These are phyloP conservation scores for Rhagologus leucostigma DNA, from an alignment of 2,113 vertebrate species.

Conservation along the genomic window DNA sequence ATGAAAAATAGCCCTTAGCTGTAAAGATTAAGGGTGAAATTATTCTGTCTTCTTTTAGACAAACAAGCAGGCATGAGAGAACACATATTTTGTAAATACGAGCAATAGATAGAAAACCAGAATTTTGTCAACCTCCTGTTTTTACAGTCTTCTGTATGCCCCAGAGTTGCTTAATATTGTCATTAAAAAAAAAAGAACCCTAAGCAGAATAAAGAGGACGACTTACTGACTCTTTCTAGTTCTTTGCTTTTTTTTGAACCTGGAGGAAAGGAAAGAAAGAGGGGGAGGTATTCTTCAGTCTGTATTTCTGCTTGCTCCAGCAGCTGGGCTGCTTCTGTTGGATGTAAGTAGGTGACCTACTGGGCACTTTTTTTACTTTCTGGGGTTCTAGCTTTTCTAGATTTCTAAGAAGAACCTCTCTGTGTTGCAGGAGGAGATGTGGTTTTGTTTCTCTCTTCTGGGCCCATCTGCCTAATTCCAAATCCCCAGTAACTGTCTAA, in stretches of 20 bases:
- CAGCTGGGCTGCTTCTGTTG: neutral
- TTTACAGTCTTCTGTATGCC: neutral
- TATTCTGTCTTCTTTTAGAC: neutral
- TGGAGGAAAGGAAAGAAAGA: neutral
- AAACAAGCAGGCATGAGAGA: neutral
- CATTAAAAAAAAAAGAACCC: neutral
- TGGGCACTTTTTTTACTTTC: neutral
- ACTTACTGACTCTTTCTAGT: neutral
- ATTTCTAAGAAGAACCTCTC: neutral
- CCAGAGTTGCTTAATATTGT: accelerated
- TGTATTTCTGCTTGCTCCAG: neutral
- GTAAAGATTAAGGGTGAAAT: neutral
- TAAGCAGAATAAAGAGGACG: neutral
- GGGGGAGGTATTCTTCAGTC: neutral
- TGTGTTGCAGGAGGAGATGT: neutral
- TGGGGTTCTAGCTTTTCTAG: neutral
- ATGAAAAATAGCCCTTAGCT: neutral
- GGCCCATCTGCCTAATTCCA: neutral
- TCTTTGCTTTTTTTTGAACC: neutral
- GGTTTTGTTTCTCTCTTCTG: neutral
- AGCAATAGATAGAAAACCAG: neutral
- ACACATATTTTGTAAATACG: neutral
- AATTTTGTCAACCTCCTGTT: neutral
- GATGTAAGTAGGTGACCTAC: neutral
- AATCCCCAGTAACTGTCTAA: neutral